phyloP scores from a whole-genome alignment of 2,888 invertebrate genomes.

The Linnaemya tessellans region DNA sequence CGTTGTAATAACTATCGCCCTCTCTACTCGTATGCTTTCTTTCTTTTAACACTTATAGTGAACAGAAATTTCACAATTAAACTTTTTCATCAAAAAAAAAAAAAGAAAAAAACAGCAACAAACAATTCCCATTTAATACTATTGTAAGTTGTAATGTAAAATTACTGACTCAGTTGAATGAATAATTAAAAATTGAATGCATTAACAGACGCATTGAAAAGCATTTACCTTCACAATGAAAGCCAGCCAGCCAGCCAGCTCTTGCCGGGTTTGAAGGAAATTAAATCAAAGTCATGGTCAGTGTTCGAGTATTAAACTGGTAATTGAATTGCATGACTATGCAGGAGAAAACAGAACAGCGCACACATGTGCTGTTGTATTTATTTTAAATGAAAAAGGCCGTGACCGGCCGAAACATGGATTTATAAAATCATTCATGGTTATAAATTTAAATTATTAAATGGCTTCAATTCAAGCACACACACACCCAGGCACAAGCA shows the following conservation, averaged over 20 bases:
- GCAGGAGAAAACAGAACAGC: background rate
- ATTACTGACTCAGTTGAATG: background rate
- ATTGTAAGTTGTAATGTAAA: slow-evolving; percentile 10
- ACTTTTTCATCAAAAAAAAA: no score
- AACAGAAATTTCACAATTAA: background rate
- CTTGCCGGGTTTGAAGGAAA: background rate
- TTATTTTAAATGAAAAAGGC: slow-evolving; percentile 31
- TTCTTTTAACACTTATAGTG: no score
- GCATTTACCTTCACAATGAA: slow-evolving; percentile 14
- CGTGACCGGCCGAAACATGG: slow-evolving; percentile 29
- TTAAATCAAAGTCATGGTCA: slow-evolving; percentile 53
- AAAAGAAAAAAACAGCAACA: no score
- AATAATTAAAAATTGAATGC: slow-evolving; percentile 38
- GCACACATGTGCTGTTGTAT: background rate
- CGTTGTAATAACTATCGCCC: no score
- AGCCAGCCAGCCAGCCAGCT: no score
- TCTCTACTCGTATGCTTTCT: no score
- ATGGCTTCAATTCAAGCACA: slow-evolving; percentile 13
- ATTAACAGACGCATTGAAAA: slow-evolving; percentile 30
- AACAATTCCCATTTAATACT: background rate
- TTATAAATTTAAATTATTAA: slow-evolving; percentile 57
- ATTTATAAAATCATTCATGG: slow-evolving; percentile 43
- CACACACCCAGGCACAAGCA: background rate
- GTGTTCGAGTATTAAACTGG: slow-evolving; percentile 27
- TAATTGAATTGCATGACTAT: slow-evolving; percentile 7